Base-by-base conservation (phyloP, 1,140 invertebrate species). In the Saccostrea cuccullata region DNA sequence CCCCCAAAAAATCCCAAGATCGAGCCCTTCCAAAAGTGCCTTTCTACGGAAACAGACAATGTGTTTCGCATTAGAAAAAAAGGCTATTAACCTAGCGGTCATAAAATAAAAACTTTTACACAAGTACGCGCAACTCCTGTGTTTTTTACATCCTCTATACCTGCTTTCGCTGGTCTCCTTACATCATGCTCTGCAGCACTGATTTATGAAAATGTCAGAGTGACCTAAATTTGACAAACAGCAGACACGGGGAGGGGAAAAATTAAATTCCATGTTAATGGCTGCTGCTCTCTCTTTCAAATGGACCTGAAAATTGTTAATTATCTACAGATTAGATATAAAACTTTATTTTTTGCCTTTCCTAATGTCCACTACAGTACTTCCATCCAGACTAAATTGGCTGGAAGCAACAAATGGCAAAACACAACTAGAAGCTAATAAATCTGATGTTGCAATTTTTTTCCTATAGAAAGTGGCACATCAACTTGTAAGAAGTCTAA, bases 101-200 rank as follows among this genome's bases (percentile, higher is more conserved):
- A 73, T 73, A 73, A 73, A 73, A 73, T 73, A 73, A 20, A 73
- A 73, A 73, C 67, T 73, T 73, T 36, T 36, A 73, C 67, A 73
- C 67, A 73, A 73, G 67, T 73, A 73, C 26, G 67, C 67, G 26
- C 67, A 73, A 73, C 67, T 26, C 23, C 8, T 23, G 13, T 13
- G 26, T 30, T 26, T 73, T 73, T 23, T 73, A 8, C 26, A 23
- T 12, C n/a, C 4, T 26, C 20, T 8, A 23, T 13, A 73, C 23
- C 8, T 23, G 23, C 23, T 13, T 9, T 73, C 36, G 67, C 26
- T 20, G 20, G 20, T 67, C 23, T 67, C 20, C 23, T 26, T 8
- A 73, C 67, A 26, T 73, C 67, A 13, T 23, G 26, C 67, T 26
- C 3, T 30, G 12, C 5, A 73, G 67, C 9, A 30, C 67, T 13